Evolutionary conservation across 2,888 invertebrate species (phyloP).

Genomic region (Chaitophorus viminalis): DNA sequence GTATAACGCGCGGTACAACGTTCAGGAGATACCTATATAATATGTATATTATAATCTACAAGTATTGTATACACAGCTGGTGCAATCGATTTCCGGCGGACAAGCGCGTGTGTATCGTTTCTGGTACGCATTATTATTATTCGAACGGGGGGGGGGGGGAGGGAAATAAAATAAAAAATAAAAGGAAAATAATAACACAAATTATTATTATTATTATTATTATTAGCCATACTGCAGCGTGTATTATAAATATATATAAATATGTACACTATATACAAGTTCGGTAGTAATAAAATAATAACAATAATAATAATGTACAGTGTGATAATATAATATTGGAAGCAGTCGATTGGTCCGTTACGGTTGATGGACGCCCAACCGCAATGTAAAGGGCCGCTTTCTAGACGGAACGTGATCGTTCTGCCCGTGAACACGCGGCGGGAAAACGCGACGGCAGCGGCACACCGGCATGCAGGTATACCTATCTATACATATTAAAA

Average conservation of each 20-base stretch:
- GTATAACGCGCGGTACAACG: too few species aligned
- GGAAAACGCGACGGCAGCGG: slow-evolving; percentile 33
- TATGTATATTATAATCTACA: too few species aligned
- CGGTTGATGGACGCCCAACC: slow-evolving; percentile 53
- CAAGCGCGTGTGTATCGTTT: neutral
- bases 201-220: slow-evolving; percentile 22
- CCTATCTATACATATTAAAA: too few species aligned
- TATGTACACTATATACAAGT: neutral
- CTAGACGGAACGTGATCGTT: slow-evolving; percentile 58
- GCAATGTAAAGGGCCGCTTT: slow-evolving; percentile 59
- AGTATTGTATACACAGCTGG: neutral
- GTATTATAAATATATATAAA: neutral
- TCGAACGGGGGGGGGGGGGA: neutral
- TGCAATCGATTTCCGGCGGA: slow-evolving; percentile 16
- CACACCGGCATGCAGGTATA: neutral
- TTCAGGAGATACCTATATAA: too few species aligned
- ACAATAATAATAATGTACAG: slow-evolving; percentile 3
- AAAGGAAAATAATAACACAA: neutral
- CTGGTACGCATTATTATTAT: slow-evolving; percentile 28
- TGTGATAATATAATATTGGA: slow-evolving; percentile 42
- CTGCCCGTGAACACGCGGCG: slow-evolving; percentile 56
- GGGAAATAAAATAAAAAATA: neutral
- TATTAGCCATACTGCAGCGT: neutral
- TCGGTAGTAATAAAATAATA: neutral
- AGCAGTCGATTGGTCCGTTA: slow-evolving; percentile 56